A percentile compares a stretch with the other conserved stretches of the same genome.
Conservation (phyloP, 2,888 invertebrate genomes). For the Melangyna quadrimaculata region DNA sequence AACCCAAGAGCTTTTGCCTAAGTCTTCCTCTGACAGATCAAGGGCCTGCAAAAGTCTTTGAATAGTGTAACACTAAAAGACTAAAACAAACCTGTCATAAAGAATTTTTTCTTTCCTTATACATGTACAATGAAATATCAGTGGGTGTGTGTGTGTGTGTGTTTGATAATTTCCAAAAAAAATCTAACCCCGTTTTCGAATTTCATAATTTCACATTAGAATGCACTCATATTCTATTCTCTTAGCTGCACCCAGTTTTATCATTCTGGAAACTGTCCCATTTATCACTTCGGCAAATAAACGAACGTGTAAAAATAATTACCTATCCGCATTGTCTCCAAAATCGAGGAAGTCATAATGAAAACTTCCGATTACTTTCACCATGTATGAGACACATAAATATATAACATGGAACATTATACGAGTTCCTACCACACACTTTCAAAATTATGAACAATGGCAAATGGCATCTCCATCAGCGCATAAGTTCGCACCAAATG, state of each 20-base stretch:
- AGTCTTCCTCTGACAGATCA: too few species aligned
- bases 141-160: too few species aligned
- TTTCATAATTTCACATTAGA: background rate
- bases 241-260: background rate
- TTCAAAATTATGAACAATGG: slow-evolving; percentile 48
- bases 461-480: slow-evolving; percentile 41
- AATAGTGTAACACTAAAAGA: too few species aligned
- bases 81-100: background rate
- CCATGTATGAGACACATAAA: background rate
- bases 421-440: too few species aligned
- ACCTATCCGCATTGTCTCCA: slow-evolving; percentile 60
- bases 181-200: background rate
- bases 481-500: slow-evolving; percentile 44
- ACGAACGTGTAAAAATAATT: slow-evolving; percentile 61
- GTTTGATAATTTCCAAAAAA: background rate
- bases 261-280: slow-evolving; percentile 5
- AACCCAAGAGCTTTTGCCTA: too few species aligned
- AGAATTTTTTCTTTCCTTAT: background rate
- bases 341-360: slow-evolving; percentile 46
- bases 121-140: background rate
- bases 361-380: slow-evolving; percentile 60
- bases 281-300: background rate
- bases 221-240: background rate
- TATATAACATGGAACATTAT: background rate
- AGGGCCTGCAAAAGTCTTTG: too few species aligned